Percentiles rank a stretch among this genome's conserved stretches.
These are phyloP conservation scores for Manacus vitellinus DNA, from an alignment of 2,113 vertebrate genomes.

Conservation along the genomic window DNA sequence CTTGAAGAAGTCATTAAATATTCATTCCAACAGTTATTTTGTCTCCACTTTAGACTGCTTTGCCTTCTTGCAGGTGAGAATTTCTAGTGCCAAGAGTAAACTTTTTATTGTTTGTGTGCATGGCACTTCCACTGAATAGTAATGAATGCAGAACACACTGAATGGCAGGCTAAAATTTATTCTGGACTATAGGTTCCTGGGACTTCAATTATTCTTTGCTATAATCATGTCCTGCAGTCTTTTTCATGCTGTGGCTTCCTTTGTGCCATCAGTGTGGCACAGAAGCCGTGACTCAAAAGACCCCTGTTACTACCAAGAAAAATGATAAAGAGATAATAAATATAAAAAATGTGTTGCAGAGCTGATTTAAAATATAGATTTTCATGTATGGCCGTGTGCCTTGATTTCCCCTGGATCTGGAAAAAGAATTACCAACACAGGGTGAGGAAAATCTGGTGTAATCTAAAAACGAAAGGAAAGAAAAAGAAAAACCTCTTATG, in stretches of 20 bases:
- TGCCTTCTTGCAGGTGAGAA: background rate
- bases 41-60: background rate
- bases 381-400: background rate
- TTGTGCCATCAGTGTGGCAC: background rate
- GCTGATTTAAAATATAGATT: background rate
- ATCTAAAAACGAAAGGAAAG: background rate
- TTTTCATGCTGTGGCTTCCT: conserved; percentile 33
- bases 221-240: conserved; percentile 7
- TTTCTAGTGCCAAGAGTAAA: conserved; percentile 30
- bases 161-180: conserved; percentile 29
- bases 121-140: conserved; percentile 20
- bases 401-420: background rate
- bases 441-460: background rate
- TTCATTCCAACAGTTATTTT: conserved; percentile 45
- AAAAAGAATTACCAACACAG: background rate
- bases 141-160: background rate
- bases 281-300: background rate
- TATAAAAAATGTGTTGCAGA: background rate
- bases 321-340: background rate
- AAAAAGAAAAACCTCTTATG: background rate
- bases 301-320: background rate
- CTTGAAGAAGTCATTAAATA: conserved; percentile 59
- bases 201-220: conserved; percentile 41
- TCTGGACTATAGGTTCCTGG: conserved; percentile 11
- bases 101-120: background rate